A percentile compares a stretch with the other conserved stretches of the same genome.
These are phyloP conservation scores for Albula goreensis DNA, from an alignment of 2,113 vertebrate genomes.

Conservation along the genomic window DNA sequence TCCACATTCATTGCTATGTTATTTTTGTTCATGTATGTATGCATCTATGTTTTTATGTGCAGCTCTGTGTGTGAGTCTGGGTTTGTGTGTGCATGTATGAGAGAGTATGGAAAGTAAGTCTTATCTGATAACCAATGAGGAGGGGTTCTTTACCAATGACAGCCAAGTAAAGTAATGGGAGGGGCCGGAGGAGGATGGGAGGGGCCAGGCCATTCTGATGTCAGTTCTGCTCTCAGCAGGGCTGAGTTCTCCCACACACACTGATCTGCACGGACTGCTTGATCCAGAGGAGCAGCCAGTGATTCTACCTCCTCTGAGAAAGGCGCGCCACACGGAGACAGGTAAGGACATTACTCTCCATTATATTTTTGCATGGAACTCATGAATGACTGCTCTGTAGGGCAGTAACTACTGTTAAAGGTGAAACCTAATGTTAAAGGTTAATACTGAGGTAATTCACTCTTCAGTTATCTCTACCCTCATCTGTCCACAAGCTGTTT, in stretches of 20 bases:
- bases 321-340: not conserved
- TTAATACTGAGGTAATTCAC: not conserved
- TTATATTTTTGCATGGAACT: not conserved
- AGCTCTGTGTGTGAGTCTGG: not conserved
- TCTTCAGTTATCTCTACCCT: not conserved
- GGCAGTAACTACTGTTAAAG: not conserved
- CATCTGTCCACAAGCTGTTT: not conserved
- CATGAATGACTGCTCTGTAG: not conserved
- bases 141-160: not conserved
- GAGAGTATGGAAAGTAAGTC: not conserved
- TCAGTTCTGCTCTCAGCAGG: not conserved
- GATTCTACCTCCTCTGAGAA: not conserved
- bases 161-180: not conserved
- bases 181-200: conserved; percentile 5
- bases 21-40: not conserved
- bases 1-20: not conserved
- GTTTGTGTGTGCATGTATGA: not conserved
- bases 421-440: not conserved
- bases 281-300: not conserved
- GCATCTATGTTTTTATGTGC: not conserved
- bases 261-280: not conserved
- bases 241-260: not conserved
- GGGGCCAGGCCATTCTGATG: not conserved
- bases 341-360: not conserved
- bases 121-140: not conserved